phyloP scores from a whole-genome alignment of 2,113 vertebrate genomes.

The Theropithecus gelada region DNA sequence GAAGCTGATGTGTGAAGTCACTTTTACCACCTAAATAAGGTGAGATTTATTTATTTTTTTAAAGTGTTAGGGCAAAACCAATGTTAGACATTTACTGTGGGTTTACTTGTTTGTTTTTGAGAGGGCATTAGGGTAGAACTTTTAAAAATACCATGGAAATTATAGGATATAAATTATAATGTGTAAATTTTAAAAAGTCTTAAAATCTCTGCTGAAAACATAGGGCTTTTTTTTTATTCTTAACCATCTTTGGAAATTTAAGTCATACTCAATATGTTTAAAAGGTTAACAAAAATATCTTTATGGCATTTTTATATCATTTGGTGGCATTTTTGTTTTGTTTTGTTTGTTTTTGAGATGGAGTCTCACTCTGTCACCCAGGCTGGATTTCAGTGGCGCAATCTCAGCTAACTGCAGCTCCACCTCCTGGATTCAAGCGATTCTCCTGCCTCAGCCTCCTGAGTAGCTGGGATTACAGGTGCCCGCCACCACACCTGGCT shows the following conservation, averaged over 20 bases:
- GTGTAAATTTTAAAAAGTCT: background rate
- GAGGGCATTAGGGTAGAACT: background rate
- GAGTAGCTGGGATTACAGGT: too few relatives aligned
- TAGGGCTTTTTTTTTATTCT: background rate
- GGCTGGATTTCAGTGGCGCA: too few relatives aligned
- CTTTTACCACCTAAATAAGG: background rate
- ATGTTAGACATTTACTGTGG: conserved; percentile 20
- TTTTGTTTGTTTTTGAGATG: too few relatives aligned
- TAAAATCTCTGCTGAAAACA: background rate
- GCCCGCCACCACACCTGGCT: too few relatives aligned
- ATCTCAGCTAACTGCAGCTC: too few relatives aligned
- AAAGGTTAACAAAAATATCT: background rate
- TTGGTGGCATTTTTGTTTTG: background rate
- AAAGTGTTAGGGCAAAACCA: conserved; percentile 15
- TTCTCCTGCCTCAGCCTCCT: too few relatives aligned
- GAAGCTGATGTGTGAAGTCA: background rate
- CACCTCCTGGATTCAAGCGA: too few relatives aligned
- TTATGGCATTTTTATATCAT: background rate
- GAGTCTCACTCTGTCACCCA: too few relatives aligned
- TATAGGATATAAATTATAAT: conserved; percentile 46
- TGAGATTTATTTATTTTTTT: background rate
- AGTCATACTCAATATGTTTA: background rate
- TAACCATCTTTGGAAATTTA: conserved; percentile 23
- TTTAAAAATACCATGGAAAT: conserved; percentile 57
- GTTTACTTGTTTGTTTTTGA: conserved; percentile 47